Evolutionary conservation across 2,888 invertebrate species (phyloP), one percentile per base, ranked within the genome.

Genomic region (Drosophila meridionalis): DNA sequence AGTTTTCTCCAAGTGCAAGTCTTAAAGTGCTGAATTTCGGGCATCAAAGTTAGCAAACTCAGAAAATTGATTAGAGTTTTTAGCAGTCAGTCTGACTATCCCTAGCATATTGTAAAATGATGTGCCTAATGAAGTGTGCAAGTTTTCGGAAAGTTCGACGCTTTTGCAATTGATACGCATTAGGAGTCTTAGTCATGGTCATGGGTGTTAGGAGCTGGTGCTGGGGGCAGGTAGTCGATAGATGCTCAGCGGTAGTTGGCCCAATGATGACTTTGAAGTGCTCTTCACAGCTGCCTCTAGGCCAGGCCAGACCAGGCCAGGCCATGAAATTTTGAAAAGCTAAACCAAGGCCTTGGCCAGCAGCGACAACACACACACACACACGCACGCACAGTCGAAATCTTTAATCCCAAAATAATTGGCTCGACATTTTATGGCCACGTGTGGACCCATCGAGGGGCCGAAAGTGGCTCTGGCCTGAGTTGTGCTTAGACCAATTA

Each of bases 341-440:
- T 56, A 61, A 69, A 53, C 58, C 47, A 32, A 57, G 34, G 36
- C 38, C 34, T 12, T 53, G 12, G 36, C 43, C 43, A 43, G 57
- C 43, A 50, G 50, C 48, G n/a, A 2, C 26, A 45, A 9, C 32
- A 50, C 32, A 32, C 8, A 2, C 52, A 11, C 32, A 50, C 30
- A n/a, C 12, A 9, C n/a, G 11, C n/a, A 11, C 34, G 32, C 28
- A 34, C 32, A 63, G 64, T 71, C 40, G 57, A 78, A 76, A 80
- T 76, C 75, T 78, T 82, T 80, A 80, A 82, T 80, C 80, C 82
- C 53, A 63, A 82, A 70, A 87, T 83, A 87, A 83, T 83, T 83
- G 83, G 71, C 73, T 69, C 63, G 61, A 67, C 75, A 74, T 80
- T 80, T 82, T 78, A 80, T 72, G 73, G 57, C 45, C 76, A 70